These are phyloP conservation scores for Ditula angustiorana DNA, from an alignment of 2,888 invertebrate species.

Conservation along the genomic window DNA sequence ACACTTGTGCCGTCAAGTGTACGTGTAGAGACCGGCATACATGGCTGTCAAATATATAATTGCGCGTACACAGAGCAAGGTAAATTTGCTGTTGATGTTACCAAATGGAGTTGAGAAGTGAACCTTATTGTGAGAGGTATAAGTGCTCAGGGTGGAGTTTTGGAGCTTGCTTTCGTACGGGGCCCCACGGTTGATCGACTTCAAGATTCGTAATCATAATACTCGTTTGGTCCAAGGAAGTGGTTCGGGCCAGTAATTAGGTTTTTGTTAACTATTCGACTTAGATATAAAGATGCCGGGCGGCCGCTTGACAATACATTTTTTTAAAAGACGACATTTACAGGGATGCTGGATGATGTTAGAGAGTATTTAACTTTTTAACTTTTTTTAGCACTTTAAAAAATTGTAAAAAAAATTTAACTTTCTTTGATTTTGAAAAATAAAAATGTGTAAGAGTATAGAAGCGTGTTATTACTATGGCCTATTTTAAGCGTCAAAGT, in stretches of 20 bases:
- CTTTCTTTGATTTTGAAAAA: background rate
- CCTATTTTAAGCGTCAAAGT: no score
- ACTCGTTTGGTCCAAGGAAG: slow-evolving; percentile 71
- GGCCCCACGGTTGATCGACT: slow-evolving; percentile 76
- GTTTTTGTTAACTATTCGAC: slow-evolving; percentile 60
- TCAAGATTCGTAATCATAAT: slow-evolving; percentile 74
- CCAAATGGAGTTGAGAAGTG: slow-evolving; percentile 45
- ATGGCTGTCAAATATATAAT: slow-evolving; percentile 81
- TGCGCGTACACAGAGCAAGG: slow-evolving; percentile 73
- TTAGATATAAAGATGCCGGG: slow-evolving; percentile 1
- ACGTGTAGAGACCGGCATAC: slow-evolving; percentile 62
- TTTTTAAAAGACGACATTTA: slow-evolving; percentile 11
- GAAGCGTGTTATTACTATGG: no score
- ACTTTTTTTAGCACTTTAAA: background rate
- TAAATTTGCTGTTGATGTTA: slow-evolving; percentile 54
- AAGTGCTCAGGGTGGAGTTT: slow-evolving; percentile 45
- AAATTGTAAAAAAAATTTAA: background rate
- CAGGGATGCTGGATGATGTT: background rate
- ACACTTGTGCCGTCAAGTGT: slow-evolving; percentile 66
- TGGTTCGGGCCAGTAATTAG: slow-evolving; percentile 66
- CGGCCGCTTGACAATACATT: slow-evolving; percentile 13
- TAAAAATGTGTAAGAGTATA: no score
- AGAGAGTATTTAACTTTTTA: no score
- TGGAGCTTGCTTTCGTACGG: slow-evolving; percentile 50
- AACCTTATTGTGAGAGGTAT: slow-evolving; percentile 47